These are phyloP conservation scores for Heliothis subflexa DNA, from an alignment of 1,140 invertebrate genomes.

Conservation along the genomic window DNA sequence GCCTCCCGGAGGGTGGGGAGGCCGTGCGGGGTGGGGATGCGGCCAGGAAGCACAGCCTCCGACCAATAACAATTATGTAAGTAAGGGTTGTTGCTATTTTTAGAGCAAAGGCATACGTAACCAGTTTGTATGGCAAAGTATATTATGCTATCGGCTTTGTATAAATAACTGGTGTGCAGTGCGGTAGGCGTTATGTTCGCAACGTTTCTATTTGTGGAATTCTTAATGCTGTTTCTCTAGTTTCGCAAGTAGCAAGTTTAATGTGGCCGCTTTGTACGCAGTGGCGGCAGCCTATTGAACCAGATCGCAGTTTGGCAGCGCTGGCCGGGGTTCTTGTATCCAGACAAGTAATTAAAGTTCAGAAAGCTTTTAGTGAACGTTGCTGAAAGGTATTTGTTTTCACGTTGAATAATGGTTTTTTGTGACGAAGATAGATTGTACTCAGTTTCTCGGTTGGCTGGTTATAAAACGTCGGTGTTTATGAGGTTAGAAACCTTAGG, in stretches of 20 bases:
- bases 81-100: slow-evolving; percentile 81
- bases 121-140: slow-evolving; percentile 52
- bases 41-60: slow-evolving; percentile 77
- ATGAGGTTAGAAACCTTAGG: neutral
- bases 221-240: slow-evolving; percentile 56
- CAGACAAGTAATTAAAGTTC: slow-evolving; percentile 53
- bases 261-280: slow-evolving; percentile 30
- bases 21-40: slow-evolving; percentile 54
- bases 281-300: slow-evolving; percentile 26
- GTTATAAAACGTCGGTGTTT: slow-evolving; percentile 26
- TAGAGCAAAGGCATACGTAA: slow-evolving; percentile 67
- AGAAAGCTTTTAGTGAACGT: slow-evolving; percentile 52
- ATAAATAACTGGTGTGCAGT: slow-evolving; percentile 56
- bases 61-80: slow-evolving; percentile 77
- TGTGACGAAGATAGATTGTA: slow-evolving; percentile 45
- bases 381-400: slow-evolving; percentile 47
- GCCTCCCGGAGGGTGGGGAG: slow-evolving; percentile 22
- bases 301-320: slow-evolving; percentile 13
- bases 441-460: slow-evolving; percentile 23
- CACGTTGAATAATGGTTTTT: slow-evolving; percentile 41
- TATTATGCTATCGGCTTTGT: slow-evolving; percentile 48
- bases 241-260: slow-evolving; percentile 61
- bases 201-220: slow-evolving; percentile 60
- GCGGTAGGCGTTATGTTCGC: slow-evolving; percentile 52
- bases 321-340: slow-evolving; percentile 43